Conservation (phyloP, 2,113 vertebrate species). For the Heterocephalus glaber region DNA sequence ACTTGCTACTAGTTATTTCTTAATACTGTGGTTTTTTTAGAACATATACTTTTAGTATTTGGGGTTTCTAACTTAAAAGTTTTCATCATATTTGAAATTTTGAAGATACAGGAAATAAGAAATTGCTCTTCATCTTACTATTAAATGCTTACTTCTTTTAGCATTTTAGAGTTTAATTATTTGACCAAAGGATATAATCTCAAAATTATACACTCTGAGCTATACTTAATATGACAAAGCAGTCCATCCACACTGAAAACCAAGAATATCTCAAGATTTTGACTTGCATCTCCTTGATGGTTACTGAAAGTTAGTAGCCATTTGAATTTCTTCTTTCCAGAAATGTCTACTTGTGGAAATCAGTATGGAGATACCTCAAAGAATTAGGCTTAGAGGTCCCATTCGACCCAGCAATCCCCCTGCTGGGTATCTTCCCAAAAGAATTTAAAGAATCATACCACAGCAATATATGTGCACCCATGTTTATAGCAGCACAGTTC, state of each 20-base stretch:
- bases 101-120: neutral
- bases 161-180: constrained; percentile 24
- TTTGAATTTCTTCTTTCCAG: neutral
- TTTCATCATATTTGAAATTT: neutral
- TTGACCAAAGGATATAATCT: neutral
- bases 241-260: neutral
- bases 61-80: neutral
- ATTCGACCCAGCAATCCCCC: too few relatives aligned
- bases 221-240: neutral
- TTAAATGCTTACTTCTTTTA: neutral
- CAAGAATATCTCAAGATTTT: neutral
- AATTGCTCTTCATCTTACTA: neutral
- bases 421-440: too few relatives aligned
- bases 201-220: neutral
- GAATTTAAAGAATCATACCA: too few relatives aligned
- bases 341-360: neutral
- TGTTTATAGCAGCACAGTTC: too few relatives aligned
- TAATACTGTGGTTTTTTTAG: neutral
- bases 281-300: neutral
- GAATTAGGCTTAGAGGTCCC: too few relatives aligned
- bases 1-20: neutral
- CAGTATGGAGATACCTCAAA: too few relatives aligned
- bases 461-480: too few relatives aligned
- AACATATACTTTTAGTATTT: neutral
- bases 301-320: neutral